Base-by-base conservation (phyloP, 2,797 vertebrate species). In the Artibeus jamaicensis region DNA sequence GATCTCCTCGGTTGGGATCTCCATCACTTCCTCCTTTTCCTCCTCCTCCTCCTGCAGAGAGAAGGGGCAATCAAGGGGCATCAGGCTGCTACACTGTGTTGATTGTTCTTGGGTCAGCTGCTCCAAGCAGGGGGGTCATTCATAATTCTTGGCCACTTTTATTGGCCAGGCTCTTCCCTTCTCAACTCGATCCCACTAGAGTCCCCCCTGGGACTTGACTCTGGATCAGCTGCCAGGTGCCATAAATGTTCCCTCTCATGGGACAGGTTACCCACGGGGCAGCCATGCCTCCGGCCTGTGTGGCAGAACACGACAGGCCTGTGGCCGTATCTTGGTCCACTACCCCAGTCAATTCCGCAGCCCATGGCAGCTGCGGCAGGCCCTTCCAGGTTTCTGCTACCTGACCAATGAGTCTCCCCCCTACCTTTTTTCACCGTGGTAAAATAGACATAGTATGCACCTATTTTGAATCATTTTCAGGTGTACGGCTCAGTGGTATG, bases 1-100 rank as follows among this genome's bases (percentile, higher is more conserved):
- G 6, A 77, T 0, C 4, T 93, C 82, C 76, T 87, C 87, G 0
- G 14, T 53, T 0, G 32, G 91, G 55, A 5, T 0, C 39, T 53
- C 68, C n/a, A n/a, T 7, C 62, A 4, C 32, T 21, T 48, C 46
- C 32, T 24, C n/a, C 1, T 34, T 3, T 39, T 59, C 70, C 32
- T 50, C n/a, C 7, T 37, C 4, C 53, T 59, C 70, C 39, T 50
- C 26, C 90, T 96, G 50, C 18, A 12, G 26, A 39, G 57, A 37
- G 15, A 24, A 48, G 37, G 48, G 21, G 26, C 34, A 6, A 22
- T 24, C 14, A 26, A 3, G 11, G 21, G 76, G 8, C 26, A 34
- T 19, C 92, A 68, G 84, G 6, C 48, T 10, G 19, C 44, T 5
- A 1, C 6, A 2, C 46, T 24, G 10, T 34, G 73, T 2, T 10